These are phyloP conservation scores for Ctenochaetus hawaiiensis DNA, from an alignment of 2,797 vertebrate species.

Conservation along the genomic window DNA sequence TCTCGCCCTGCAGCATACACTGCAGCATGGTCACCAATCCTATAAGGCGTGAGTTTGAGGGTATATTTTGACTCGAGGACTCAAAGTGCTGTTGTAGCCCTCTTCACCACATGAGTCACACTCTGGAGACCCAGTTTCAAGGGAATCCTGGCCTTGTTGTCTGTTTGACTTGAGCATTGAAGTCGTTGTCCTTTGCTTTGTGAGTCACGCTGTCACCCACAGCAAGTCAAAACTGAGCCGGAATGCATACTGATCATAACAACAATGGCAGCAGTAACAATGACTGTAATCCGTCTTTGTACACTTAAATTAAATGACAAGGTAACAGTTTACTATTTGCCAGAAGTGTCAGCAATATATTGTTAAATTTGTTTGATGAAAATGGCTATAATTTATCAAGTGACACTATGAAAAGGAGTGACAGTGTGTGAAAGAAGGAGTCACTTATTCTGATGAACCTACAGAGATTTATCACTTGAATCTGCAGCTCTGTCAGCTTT, in stretches of 20 bases:
- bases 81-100: slow-evolving; percentile 21
- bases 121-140: slow-evolving; percentile 46
- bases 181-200: slow-evolving; percentile 39
- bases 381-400: neutral
- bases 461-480: neutral
- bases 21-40: slow-evolving; percentile 15
- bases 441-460: too few species aligned
- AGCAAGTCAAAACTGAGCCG: slow-evolving; percentile 26
- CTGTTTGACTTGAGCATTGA: slow-evolving; percentile 45
- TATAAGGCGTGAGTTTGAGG: neutral
- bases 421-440: neutral
- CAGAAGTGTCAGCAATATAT: neutral
- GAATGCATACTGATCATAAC: neutral
- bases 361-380: neutral
- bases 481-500: neutral
- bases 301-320: neutral
- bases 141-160: slow-evolving; percentile 25
- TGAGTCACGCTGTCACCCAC: slow-evolving; percentile 62
- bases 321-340: neutral
- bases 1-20: slow-evolving; percentile 4
- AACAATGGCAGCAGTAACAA: neutral
- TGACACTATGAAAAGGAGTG: neutral
- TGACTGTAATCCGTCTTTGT: neutral
- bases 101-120: slow-evolving; percentile 56
- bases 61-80: slow-evolving; percentile 54